A percentile compares a stretch with the other conserved stretches of the same genome.
These are phyloP conservation scores for Anguilla japonica DNA, from an alignment of 2,113 vertebrate genomes.

Conservation along the genomic window DNA sequence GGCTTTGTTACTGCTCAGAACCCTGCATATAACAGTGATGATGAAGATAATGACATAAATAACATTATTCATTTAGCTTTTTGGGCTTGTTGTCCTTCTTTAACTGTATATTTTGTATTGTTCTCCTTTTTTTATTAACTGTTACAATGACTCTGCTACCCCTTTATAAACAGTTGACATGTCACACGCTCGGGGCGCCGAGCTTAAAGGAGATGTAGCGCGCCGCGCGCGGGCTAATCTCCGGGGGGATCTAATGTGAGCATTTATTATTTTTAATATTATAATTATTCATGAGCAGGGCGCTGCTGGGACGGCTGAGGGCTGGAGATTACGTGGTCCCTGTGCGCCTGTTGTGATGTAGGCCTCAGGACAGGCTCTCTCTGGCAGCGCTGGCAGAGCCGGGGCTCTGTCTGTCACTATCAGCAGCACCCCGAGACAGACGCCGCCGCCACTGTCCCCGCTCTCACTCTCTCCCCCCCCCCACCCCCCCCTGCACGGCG, in stretches of 20 bases:
- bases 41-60: neutral
- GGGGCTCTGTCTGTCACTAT: neutral
- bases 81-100: neutral
- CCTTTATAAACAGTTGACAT: neutral
- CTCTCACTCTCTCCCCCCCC: neutral
- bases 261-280: constrained; percentile 68
- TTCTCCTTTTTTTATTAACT: neutral
- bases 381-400: constrained; percentile 61
- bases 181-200: neutral
- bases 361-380: constrained; percentile 62
- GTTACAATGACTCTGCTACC: neutral
- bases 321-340: constrained; percentile 74
- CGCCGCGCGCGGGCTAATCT: constrained; percentile 53
- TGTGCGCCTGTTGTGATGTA: constrained; percentile 72
- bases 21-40: neutral
- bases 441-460: neutral
- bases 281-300: constrained; percentile 76
- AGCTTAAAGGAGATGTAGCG: constrained; percentile 52
- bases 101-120: neutral
- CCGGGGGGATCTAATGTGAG: constrained; percentile 67
- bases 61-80: neutral
- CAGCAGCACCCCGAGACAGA: neutral
- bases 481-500: neutral
- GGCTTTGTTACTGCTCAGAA: neutral
- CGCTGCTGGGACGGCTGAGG: constrained; percentile 61